Percentiles rank a stretch among this genome's conserved stretches.
Evolutionary conservation across 2,888 invertebrate genomes (phyloP).

Genomic region (Sicus ferrugineus): DNA sequence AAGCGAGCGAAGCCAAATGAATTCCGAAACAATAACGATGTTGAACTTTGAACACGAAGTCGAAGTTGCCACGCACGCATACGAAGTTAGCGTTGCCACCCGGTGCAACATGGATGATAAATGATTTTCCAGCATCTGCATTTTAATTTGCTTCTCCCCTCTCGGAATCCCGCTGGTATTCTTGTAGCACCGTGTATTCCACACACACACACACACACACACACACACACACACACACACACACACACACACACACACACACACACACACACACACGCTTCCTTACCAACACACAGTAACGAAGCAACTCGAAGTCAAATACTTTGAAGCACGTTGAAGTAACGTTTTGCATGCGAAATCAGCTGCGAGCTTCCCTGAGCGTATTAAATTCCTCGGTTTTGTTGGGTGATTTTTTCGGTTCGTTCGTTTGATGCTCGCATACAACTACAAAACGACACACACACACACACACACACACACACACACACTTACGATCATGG

Average conservation of each 20-base stretch:
- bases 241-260: neutral
- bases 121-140: constrained; percentile 27
- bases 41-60: neutral
- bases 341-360: too few species aligned
- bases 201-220: too few species aligned
- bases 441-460: neutral
- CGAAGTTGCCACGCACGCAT: neutral
- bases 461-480: neutral
- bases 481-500: neutral
- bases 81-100: constrained; percentile 9
- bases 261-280: neutral
- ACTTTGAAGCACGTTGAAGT: too few species aligned
- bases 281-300: neutral
- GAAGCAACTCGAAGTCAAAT: neutral
- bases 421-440: neutral
- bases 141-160: constrained; percentile 32
- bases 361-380: too few species aligned
- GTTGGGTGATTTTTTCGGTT: too few species aligned
- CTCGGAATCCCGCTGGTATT: too few species aligned
- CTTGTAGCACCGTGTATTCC: too few species aligned
- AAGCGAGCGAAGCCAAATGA: neutral
- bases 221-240: neutral
- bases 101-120: constrained; percentile 28
- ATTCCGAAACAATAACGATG: neutral
- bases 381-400: too few species aligned